phyloP scores from a whole-genome alignment of 2,888 invertebrate species.

The Panzeria rudis region DNA sequence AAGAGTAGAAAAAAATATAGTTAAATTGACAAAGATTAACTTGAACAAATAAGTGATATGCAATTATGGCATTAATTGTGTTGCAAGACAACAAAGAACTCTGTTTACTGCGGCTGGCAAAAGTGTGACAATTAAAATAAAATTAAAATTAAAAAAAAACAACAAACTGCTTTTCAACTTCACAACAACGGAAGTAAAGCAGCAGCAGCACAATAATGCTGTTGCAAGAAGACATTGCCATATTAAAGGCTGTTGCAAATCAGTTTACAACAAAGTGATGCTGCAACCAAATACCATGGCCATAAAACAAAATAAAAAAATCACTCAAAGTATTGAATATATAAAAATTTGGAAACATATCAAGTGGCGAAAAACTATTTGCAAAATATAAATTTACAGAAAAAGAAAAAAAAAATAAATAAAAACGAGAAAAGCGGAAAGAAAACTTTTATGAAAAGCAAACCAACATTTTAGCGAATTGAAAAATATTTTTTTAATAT shows the following conservation, averaged over 20 bases:
- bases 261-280: slow-evolving; percentile 47
- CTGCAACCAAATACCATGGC: slow-evolving; percentile 74
- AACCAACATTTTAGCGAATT: slow-evolving; percentile 15
- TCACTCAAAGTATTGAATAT: slow-evolving; percentile 80
- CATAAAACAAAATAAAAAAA: slow-evolving; percentile 78
- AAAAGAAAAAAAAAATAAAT: slow-evolving; percentile 18
- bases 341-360: slow-evolving; percentile 91
- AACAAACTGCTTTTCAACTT: slow-evolving; percentile 9
- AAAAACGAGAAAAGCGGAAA: slow-evolving; percentile 32
- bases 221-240: slow-evolving; percentile 48
- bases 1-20: background rate
- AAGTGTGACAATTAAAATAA: slow-evolving; percentile 54
- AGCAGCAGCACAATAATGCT: slow-evolving; percentile 46
- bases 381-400: slow-evolving; percentile 30
- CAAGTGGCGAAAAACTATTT: slow-evolving; percentile 87
- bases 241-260: slow-evolving; percentile 56
- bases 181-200: slow-evolving; percentile 35
- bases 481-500: slow-evolving; percentile 5
- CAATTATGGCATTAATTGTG: slow-evolving; percentile 51
- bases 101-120: slow-evolving; percentile 10
- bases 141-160: background rate
- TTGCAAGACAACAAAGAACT: slow-evolving; percentile 40
- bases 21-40: slow-evolving; percentile 41
- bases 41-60: slow-evolving; percentile 38
- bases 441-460: slow-evolving; percentile 42